phyloP scores from a whole-genome alignment of 2,113 vertebrate genomes.

The Brachyistius frenatus region DNA sequence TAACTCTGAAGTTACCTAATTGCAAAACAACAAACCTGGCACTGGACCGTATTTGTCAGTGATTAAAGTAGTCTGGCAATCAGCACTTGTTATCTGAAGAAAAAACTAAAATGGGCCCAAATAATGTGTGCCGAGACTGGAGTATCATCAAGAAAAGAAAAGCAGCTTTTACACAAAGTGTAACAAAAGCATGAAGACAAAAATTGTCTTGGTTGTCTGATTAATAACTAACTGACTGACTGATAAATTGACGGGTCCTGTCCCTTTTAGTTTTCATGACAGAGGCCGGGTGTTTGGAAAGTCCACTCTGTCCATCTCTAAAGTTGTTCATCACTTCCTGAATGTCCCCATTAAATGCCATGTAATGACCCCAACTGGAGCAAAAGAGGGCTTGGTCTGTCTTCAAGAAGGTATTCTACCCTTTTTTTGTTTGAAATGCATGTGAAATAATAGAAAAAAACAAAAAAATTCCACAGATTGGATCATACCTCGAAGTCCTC shows the following conservation, averaged over 20 bases:
- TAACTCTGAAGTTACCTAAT: too few relatives aligned
- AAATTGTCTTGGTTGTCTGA: too few relatives aligned
- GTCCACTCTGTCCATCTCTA: conserved; percentile 67
- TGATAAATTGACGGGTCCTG: background rate
- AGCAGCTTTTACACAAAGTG: too few relatives aligned
- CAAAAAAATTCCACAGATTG: too few relatives aligned
- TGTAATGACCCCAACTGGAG: background rate
- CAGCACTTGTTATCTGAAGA: background rate
- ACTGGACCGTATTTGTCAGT: background rate
- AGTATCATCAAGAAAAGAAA: too few relatives aligned
- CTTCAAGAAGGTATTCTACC: conserved; percentile 68
- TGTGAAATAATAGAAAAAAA: too few relatives aligned
- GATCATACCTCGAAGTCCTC: too few relatives aligned
- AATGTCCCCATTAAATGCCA: conserved; percentile 60
- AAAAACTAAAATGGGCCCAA: background rate
- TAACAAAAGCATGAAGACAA: too few relatives aligned
- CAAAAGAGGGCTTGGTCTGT: background rate
- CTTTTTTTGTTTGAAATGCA: background rate
- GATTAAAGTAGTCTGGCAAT: background rate
- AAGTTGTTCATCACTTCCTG: conserved; percentile 60
- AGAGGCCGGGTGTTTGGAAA: background rate
- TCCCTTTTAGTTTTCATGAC: conserved; percentile 3
- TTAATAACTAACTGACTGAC: background rate
- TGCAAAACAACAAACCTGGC: too few relatives aligned
- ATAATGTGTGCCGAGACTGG: too few relatives aligned